Base-by-base conservation (phyloP, 2,113 vertebrate species). In the Abramis brama region DNA sequence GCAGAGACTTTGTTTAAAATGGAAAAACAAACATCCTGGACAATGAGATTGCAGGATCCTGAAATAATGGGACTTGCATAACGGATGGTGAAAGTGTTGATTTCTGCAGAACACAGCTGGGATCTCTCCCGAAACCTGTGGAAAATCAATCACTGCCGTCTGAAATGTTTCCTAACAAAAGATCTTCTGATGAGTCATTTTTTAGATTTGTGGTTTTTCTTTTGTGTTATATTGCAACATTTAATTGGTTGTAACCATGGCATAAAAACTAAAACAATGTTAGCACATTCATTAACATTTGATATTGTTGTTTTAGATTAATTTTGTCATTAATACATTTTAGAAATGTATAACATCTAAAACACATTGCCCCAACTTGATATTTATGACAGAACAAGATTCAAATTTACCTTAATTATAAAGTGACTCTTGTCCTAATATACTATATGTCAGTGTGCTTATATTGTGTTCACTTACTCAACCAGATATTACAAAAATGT, bases 121-220 rank as follows among this genome's bases (percentile, higher is more conserved):
- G 23, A 64, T 45, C 36, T 50, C n/a, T 62, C 36, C 33, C 62
- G 23, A 62, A 79, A 59, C 52, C 27, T 57, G 50, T 12, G 55
- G 55, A 79, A 79, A 79, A 79, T 60, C 76, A 39, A 59, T 78
- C 76, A 78, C 11, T n/a, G 43, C 12, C n/a, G 27, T 52, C 66
- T 36, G 47, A 55, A n/a, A 39, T n/a, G 33, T 79, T 60, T 79
- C 77, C 60, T 64, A 43, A 79, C 33, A 62, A 79, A 9, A 25
- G 11, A 25, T 43, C 23, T 23, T 78, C 17, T 75, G 73, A 75
- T 47, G 39, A 75, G 23, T 23, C 5, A 9, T 45, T 52, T 47
- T 76, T 55, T 57, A 21, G 19, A 21, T 57, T 21, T 9, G 7
- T 9, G 6, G 5, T 50, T 27, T 2, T 25, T 39, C 6, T 19